Evolutionary conservation across 2,113 vertebrate genomes (phyloP), one percentile per base, ranked within the genome.

Genomic region (Lasiurus cinereus): DNA sequence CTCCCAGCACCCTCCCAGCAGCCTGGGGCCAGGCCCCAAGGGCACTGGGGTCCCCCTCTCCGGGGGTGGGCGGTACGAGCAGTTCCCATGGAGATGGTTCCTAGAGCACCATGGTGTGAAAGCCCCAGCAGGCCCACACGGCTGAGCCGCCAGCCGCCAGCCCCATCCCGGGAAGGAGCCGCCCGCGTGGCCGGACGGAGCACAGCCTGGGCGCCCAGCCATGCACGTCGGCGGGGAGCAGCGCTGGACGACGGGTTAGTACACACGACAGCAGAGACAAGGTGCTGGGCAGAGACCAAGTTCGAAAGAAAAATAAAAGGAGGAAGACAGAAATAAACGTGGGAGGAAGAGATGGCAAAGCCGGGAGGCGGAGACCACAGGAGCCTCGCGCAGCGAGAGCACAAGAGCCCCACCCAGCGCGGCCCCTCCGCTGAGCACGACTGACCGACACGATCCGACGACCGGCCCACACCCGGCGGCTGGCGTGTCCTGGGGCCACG

Each of bases 401-500:
- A 33, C 39, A 56, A 59, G 93, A 93, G 54, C 88, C 93, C 87
- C 76, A 59, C 73, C 88, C 79, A 96, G 96, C 96, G 8, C 9
- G 88, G 93, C 27, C 92, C 31, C 95, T 56, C 69, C 83, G 96
- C 93, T 27, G 93, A 96, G 89, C 93, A 66, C 62, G 11, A 59
- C 70, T 64, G 52, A 59, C 70, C 54, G 52, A 82, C 82, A 6
- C 18, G 21, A 9, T 56, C 85, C 62, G 11, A 64, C 24, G 0
- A 0, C 24, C 0, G 10, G 29, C 36, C 22, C 2, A 27, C 56
- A 31, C 46, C 4, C 46, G 19, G 43, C 14, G 8, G 72, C 72
- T 29, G 43, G 43, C 29, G 52, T 3, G 27, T 27, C 52, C 69
- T 5, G 21, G 91, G 70, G 12, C 92, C 48, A 18, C 64, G 29